Base-by-base conservation (phyloP, 2,888 invertebrate genomes). In the Andrena camellia region DNA sequence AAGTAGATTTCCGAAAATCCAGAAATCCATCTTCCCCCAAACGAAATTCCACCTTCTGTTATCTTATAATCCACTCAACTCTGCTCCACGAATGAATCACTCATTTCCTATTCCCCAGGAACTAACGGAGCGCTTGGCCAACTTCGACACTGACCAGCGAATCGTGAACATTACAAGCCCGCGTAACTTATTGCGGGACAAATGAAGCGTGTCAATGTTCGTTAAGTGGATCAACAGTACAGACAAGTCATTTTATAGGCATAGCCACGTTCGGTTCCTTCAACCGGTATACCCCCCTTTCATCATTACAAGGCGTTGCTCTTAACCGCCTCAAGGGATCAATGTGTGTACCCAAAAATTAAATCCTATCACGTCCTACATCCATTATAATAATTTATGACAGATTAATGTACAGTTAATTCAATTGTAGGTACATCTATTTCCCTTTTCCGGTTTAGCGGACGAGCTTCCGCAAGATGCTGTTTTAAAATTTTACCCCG, bases 131-230 rank as follows among this genome's bases (percentile, higher is more conserved):
- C 29, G 3, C 35, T 7, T 26, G 17, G 29, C 29, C 10, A 60
- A 26, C 10, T 48, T 54, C 5, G 2, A 13, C n/a, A 26, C n/a
- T 2, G 54, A 17, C 13, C 33, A 52, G 13, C 13, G 2, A 29
- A 48, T 60, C 67, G 33, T 20, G 48, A 64, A 35, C 35, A 50
- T 66, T 68, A 35, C 20, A 26, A 31, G 20, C n/a, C n/a, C 26
- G 31, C n/a, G 42, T 69, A 75, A 83, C 50, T 75, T 62, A 50
- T 69, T 50, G 48, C 75, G 26, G 76, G 33, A 73, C 76, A 62
- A 57, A 83, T 75, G 20, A 75, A 77, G 42, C 74, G 69, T 71
- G 84, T 81, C 84, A 75, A 80, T 70, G 86, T 64, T 64, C 84
- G 52, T 69, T 20, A 81, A 87, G 62, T 82, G 68, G 81, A 81